Base-by-base conservation (phyloP, 2,113 vertebrate species). In the Hippopotamus amphibius region DNA sequence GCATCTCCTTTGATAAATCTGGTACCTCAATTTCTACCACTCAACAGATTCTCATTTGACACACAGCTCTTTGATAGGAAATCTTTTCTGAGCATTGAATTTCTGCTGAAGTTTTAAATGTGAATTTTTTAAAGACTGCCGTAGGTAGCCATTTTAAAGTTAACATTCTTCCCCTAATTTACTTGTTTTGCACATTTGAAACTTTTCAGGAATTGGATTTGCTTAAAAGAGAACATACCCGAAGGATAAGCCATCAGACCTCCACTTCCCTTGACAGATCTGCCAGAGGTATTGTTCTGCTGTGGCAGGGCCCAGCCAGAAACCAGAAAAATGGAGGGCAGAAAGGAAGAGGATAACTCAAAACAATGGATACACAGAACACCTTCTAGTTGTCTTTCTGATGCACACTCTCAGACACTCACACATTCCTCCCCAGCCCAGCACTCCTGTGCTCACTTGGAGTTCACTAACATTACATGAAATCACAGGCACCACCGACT, bases 81-180 rank as follows among this genome's bases (percentile, higher is more conserved):
- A 48, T 4, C 24, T 68, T 65, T 30, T 41, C 37, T 84, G 66
- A 93, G 74, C 7, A n/a, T 16, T 30, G 55, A 55, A 19, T 53
- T 85, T 95, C 81, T 71, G 9, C 69, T 69, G 24, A 93, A 88
- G 88, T 53, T 95, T 85, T 81, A 65, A 88, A 76, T 41, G 33
- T 74, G 33, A 4, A 33, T 53, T 84, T 93, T 92, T 81, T 46
- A 55, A 66, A 79, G 88, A 76, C 37, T 41, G 2, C 15, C 53
- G 28, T 19, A 83, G 28, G 6, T 14, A 30, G 57, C 24, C 11
- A 74, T 50, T 96, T 76, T 28, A 41, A 76, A 83, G 19, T 48
- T 19, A 48, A 17, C 48, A 61, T 53, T 76, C 74, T 71, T 68
- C 28, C 43, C n/a, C 19, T 65, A 71, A 80, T 66, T 84, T 71